Evolutionary conservation across 1,140 invertebrate genomes (phyloP), one percentile per base, ranked within the genome.

Genomic region (Lepeophtheirus salmonis): DNA sequence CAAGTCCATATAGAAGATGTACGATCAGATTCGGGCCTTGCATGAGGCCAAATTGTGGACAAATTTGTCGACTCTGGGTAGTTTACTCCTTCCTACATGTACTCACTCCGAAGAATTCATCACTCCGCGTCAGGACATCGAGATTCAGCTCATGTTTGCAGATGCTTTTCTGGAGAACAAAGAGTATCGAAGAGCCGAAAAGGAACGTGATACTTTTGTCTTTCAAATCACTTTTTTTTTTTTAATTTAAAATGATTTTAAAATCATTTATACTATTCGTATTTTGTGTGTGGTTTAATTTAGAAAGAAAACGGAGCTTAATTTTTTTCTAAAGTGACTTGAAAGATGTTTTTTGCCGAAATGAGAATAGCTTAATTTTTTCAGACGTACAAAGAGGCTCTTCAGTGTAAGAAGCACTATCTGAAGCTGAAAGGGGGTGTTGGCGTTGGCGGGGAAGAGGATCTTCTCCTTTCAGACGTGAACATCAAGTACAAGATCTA

Each of bases 401-500:
- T 41, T n/a, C 30, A 41, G n/a, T 41, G 30, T n/a, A 41, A 41
- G 30, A 41, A 41, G 30, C 30, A 41, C n/a, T 41, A 41, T 41
- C n/a, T 41, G 30, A 41, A 41, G 30, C n/a, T 41, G 30, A 57
- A 17, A 14, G 25, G 16, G 2, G 17, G 55, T 16, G 21, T 2
- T 54, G 21, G n/a, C 3, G 52, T 20, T 3, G 22, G 21, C 10
- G 55, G 26, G 10, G 26, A 24, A 2, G 17, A 2, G 2, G 55
- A 17, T 2, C 26, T 25, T 48, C 22, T 24, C n/a, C 21, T 25
- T 1, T 2, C 26, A 23, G 55, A 30, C 25, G 55, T 24, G 22
- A 41, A 85, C 65, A 78, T 86, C n/a, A 84, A 84, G 68, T 86
- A 80, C 67, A 79, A 83, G 68, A 77, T 85, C 48, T 77, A 84